These are phyloP conservation scores for Augiades crinisus DNA, from an alignment of 2,888 invertebrate genomes.

Conservation along the genomic window DNA sequence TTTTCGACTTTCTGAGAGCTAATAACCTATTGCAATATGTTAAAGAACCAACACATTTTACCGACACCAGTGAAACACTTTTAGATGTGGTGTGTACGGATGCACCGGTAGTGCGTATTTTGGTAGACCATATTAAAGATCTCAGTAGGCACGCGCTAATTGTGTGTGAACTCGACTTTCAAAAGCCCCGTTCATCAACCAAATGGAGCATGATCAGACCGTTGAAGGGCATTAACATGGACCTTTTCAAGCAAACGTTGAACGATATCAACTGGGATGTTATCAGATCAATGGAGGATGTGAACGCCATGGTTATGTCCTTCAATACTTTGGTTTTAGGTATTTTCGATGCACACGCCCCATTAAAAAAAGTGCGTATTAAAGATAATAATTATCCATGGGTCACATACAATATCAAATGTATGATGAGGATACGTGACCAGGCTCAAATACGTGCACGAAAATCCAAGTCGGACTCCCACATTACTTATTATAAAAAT, in stretches of 20 bases:
- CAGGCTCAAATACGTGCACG: not conserved
- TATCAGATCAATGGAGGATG: not conserved
- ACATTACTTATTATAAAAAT: no score
- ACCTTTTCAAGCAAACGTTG: not conserved
- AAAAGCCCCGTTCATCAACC: no score
- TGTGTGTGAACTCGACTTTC: not conserved
- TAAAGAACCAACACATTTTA: not conserved
- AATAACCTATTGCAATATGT: not conserved
- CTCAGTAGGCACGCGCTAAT: not conserved
- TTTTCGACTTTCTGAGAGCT: not conserved
- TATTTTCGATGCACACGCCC: not conserved
- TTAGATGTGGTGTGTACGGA: not conserved
- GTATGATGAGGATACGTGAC: slow-evolving; percentile 13
- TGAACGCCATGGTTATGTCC: not conserved
- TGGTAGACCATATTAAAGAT: not conserved
- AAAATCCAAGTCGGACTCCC: no score
- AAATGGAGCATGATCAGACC: not conserved
- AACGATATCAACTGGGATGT: not conserved
- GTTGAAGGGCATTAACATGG: not conserved
- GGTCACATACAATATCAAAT: slow-evolving; percentile 18
- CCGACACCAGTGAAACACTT: not conserved
- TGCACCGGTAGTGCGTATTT: not conserved
- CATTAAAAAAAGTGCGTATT: not conserved
- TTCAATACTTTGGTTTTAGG: not conserved
- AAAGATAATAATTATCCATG: slow-evolving; percentile 3